Base-by-base conservation (phyloP, 2,888 invertebrate species). In the Cerceris ruficornis region DNA sequence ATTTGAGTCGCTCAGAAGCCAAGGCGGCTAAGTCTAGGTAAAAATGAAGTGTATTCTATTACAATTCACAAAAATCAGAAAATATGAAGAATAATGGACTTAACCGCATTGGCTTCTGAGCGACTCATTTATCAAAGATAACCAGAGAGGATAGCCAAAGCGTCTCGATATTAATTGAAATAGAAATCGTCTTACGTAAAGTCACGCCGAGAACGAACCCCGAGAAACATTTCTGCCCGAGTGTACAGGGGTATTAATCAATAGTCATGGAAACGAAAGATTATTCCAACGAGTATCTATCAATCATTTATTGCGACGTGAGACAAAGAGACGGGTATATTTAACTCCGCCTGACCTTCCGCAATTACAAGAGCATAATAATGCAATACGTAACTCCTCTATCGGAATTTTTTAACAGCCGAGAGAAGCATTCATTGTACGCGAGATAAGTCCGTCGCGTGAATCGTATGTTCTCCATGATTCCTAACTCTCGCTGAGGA, bases 271-370 rank as follows among this genome's bases (percentile, higher is more conserved):
- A 46, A 11, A 46, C 11, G 58, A 69, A 61, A 69, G 39, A 42
- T n/a, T 0, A 55, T 41, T 50, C 39, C n/a, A 43, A 55, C 69
- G 52, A 57, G 46, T 57, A 61, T n/a, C 11, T 62, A 11, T 42
- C 11, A 41, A 46, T 52, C 41, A 39, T 69, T 80, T 57, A 11
- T 72, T 80, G 58, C 46, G 59, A 60, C 66, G 43, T 46, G 15
- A 7, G 43, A 42, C 17, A 42, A 28, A 67, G 60, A 59, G 58
- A 80, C 60, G 55, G 62, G 62, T 52, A 68, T 70, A 60, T 75
- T 84, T 85, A 69, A 84, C 82, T 71, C 55, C 46, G 17, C 43
- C 58, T 60, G 60, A 82, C 83, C 80, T 72, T 69, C 66, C 79
- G 54, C 69, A 79, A 75, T 72, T 69, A 58, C 74, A 41, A 6